Evolutionary conservation across 1,140 invertebrate species (phyloP).

Genomic region (Plutomurus gul): DNA sequence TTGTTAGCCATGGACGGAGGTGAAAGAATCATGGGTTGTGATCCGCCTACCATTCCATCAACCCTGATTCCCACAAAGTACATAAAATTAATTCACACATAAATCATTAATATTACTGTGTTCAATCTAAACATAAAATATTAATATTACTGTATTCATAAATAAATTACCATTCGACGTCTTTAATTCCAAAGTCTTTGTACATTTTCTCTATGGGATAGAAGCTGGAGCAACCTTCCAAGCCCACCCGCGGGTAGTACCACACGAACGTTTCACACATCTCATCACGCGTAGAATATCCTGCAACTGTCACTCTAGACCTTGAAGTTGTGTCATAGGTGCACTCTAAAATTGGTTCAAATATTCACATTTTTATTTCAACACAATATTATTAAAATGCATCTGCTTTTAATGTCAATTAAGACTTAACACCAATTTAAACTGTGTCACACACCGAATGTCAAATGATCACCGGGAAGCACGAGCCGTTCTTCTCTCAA

Average conservation of each 20-base stretch:
- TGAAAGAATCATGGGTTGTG: neutral
- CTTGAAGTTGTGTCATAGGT: constrained; percentile 29
- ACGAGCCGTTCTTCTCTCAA: constrained; percentile 66
- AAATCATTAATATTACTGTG: neutral
- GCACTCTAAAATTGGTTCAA: constrained; percentile 26
- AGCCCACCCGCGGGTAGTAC: constrained; percentile 29
- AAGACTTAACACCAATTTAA: neutral
- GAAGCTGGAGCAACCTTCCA: constrained; percentile 11
- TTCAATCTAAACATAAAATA: neutral
- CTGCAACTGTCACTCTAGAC: neutral
- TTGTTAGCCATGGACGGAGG: neutral
- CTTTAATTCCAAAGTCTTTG: constrained; percentile 29
- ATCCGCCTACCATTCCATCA: neutral
- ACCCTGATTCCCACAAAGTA: neutral
- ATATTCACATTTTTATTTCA: neutral
- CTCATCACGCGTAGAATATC: constrained; percentile 26
- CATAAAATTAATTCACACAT: neutral
- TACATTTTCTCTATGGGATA: neutral
- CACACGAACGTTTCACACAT: constrained; percentile 39
- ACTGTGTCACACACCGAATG: constrained; percentile 12
- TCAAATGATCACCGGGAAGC: constrained; percentile 41
- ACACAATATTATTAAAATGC: constrained; percentile 60
- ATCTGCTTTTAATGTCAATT: neutral
- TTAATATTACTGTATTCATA: neutral
- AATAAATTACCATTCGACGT: constrained; percentile 5